Percentiles rank a stretch among this genome's conserved stretches.
phyloP scores from a whole-genome alignment of 2,888 invertebrate genomes.

The Plebejus argus region DNA sequence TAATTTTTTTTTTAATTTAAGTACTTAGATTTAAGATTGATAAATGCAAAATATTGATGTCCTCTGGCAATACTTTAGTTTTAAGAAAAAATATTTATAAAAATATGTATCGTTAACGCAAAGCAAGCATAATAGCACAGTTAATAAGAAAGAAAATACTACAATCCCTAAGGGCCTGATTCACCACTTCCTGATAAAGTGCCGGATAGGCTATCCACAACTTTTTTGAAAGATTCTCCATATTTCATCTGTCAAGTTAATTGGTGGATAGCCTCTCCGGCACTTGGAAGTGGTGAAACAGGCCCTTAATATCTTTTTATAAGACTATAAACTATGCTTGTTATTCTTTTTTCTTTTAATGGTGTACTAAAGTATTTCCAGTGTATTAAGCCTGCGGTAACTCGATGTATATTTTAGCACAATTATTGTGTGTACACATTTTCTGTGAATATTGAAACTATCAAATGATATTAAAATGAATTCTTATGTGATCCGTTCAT shows the following conservation, averaged over 20 bases:
- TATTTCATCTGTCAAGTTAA: too few relatives aligned
- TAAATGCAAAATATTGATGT: conserved; percentile 40
- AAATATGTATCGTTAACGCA: too few relatives aligned
- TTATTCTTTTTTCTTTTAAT: background rate
- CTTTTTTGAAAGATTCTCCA: too few relatives aligned
- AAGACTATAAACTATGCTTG: too few relatives aligned
- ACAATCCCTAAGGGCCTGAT: too few relatives aligned
- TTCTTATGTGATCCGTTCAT: background rate
- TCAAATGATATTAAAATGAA: conserved; percentile 26
- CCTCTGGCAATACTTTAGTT: background rate
- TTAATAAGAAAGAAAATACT: too few relatives aligned
- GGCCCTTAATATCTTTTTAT: too few relatives aligned
- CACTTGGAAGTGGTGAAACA: too few relatives aligned
- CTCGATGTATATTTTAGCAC: conserved; percentile 24
- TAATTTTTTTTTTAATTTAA: conserved; percentile 41
- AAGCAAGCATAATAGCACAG: too few relatives aligned
- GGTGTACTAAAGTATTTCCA: background rate
- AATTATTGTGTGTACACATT: conserved; percentile 26
- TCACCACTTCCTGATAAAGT: too few relatives aligned
- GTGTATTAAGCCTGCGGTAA: background rate
- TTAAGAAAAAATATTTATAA: background rate
- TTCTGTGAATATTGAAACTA: conserved; percentile 27
- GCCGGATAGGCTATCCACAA: too few relatives aligned
- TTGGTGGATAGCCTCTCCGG: too few relatives aligned
- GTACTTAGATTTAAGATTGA: conserved; percentile 28